A percentile compares a stretch with the other conserved stretches of the same genome.
phyloP scores from a whole-genome alignment of 2,888 invertebrate genomes.

The Pimpla rufipes region DNA sequence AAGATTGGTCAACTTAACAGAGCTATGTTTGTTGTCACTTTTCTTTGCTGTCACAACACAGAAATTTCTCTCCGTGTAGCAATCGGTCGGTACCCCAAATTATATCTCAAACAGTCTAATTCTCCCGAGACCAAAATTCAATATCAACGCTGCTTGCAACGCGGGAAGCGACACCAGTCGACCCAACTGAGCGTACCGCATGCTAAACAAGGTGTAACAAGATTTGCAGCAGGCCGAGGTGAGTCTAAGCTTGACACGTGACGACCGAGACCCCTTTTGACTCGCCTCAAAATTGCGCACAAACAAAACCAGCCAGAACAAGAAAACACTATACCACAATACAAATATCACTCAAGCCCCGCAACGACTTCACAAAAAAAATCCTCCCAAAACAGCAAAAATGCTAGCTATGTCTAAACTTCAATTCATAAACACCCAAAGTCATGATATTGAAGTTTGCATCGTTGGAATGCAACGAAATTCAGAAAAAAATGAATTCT shows the following conservation, averaged over 20 bases:
- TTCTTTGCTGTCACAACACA: too few relatives aligned
- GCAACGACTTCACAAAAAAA: not conserved
- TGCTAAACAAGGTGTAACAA: slow-evolving; percentile 78
- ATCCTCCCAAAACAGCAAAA: not conserved
- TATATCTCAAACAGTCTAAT: not conserved
- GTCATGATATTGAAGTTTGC: too few relatives aligned
- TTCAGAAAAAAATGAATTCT: too few relatives aligned
- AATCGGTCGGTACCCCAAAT: too few relatives aligned
- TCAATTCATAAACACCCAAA: not conserved
- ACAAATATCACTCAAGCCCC: too few relatives aligned
- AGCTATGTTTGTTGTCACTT: too few relatives aligned
- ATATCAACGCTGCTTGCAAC: not conserved
- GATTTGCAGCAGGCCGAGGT: slow-evolving; percentile 73
- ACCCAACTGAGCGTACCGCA: slow-evolving; percentile 51
- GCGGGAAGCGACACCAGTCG: slow-evolving; percentile 54
- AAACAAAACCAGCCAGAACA: slow-evolving; percentile 9
- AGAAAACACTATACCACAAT: slow-evolving; percentile 27
- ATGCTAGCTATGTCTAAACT: not conserved
- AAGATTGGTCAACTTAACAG: too few relatives aligned
- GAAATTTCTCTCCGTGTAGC: too few relatives aligned
- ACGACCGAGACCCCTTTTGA: slow-evolving; percentile 65
- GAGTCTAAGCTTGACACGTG: slow-evolving; percentile 51
- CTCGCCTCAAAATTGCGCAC: slow-evolving; percentile 30
- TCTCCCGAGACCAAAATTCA: not conserved
- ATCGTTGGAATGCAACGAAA: too few relatives aligned